A percentile compares a stretch with the other conserved stretches of the same genome.
phyloP scores from a whole-genome alignment of 2,888 invertebrate genomes.

The Cephus spinipes region DNA sequence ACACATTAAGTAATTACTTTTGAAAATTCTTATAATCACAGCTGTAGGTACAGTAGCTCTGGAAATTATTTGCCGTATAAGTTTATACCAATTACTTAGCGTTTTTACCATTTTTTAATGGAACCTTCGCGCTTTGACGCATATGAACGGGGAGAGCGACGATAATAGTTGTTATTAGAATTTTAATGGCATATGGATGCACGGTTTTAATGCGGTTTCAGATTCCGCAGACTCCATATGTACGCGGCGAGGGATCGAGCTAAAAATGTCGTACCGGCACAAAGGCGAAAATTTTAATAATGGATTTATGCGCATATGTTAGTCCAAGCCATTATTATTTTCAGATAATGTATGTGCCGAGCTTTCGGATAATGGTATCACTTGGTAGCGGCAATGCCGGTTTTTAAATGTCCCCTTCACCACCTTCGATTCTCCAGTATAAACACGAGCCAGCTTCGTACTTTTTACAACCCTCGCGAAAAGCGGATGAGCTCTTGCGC shows the following conservation, averaged over 20 bases:
- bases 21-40: background rate
- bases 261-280: constrained; percentile 50
- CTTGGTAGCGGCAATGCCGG: constrained; percentile 5
- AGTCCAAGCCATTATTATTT: constrained; percentile 59
- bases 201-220: constrained; percentile 41
- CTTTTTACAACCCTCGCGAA: background rate
- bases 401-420: constrained; percentile 6
- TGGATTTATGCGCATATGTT: constrained; percentile 67
- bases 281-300: constrained; percentile 63
- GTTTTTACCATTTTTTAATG: background rate
- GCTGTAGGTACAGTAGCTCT: background rate
- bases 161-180: constrained; percentile 48
- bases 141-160: background rate
- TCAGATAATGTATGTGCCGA: constrained; percentile 9
- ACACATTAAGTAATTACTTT: background rate
- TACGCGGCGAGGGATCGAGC: constrained; percentile 45
- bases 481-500: background rate
- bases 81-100: background rate
- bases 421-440: background rate
- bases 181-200: constrained; percentile 55
- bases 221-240: constrained; percentile 52
- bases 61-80: background rate
- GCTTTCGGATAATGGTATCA: constrained; percentile 12
- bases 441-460: background rate
- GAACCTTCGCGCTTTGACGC: background rate